A percentile compares a stretch with the other conserved stretches of the same genome.
Evolutionary conservation across 2,113 vertebrate genomes (phyloP).

Genomic region (Mormoops blainvillei): DNA sequence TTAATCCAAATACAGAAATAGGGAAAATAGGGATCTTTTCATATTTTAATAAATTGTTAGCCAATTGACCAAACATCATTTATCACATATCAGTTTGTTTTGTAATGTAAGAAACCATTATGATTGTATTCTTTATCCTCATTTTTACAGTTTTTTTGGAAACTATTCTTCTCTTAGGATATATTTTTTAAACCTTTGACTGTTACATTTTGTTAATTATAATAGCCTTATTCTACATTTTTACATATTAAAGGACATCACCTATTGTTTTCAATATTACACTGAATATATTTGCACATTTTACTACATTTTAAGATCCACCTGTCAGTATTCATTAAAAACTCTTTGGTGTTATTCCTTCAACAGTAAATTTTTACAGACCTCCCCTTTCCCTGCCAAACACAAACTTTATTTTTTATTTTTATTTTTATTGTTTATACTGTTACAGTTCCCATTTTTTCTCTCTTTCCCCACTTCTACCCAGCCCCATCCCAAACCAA

Average conservation of each 20-base stretch:
- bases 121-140: background rate
- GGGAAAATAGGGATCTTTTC: background rate
- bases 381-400: background rate
- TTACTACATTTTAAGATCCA: background rate
- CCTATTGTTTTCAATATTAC: background rate
- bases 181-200: background rate
- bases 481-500: no score
- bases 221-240: background rate
- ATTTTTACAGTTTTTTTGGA: background rate
- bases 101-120: background rate
- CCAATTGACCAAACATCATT: background rate
- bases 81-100: background rate
- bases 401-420: background rate
- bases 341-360: background rate
- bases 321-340: background rate
- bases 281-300: background rate
- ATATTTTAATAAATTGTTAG: background rate
- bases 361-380: background rate
- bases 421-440: no score
- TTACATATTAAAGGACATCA: background rate
- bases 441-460: no score
- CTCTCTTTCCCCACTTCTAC: no score
- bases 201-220: background rate
- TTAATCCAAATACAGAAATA: background rate
- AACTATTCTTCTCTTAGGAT: background rate